These are phyloP conservation scores for Melanotaenia maccullochi DNA, from an alignment of 2,797 vertebrate species.

Conservation along the genomic window DNA sequence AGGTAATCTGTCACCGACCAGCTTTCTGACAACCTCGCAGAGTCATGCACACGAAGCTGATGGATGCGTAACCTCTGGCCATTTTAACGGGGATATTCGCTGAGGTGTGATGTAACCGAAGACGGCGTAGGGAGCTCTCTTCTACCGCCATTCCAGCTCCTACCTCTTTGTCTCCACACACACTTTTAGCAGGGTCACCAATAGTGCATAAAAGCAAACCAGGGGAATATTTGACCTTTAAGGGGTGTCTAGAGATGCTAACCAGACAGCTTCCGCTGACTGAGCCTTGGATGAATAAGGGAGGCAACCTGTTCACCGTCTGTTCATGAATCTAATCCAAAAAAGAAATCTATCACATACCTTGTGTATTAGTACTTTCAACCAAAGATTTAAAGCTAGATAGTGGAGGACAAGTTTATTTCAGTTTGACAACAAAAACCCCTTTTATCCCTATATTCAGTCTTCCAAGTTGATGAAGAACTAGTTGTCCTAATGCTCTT, in stretches of 20 bases:
- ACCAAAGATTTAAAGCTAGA: slow-evolving; percentile 33
- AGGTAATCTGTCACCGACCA: slow-evolving; percentile 64
- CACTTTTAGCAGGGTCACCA: slow-evolving; percentile 31
- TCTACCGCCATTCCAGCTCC: slow-evolving; percentile 16
- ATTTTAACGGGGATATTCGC: slow-evolving; percentile 31
- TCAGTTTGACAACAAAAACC: slow-evolving; percentile 22
- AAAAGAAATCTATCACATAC: slow-evolving; percentile 34
- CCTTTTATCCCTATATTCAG: slow-evolving; percentile 4
- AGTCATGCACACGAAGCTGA: slow-evolving; percentile 48
- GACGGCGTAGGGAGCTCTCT: slow-evolving; percentile 28
- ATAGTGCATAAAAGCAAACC: slow-evolving; percentile 45
- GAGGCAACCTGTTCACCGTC: slow-evolving; percentile 28
- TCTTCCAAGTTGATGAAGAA: slow-evolving; percentile 10
- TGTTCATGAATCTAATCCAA: slow-evolving; percentile 25
- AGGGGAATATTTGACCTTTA: slow-evolving; percentile 53
- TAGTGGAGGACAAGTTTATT: slow-evolving; percentile 25
- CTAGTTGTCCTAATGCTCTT: slow-evolving; percentile 14
- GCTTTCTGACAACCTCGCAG: slow-evolving; percentile 46
- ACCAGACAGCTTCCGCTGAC: slow-evolving; percentile 43
- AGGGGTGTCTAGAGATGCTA: slow-evolving; percentile 56
- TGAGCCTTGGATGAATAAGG: slow-evolving; percentile 10
- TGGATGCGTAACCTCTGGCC: slow-evolving; percentile 41
- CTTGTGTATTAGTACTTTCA: slow-evolving; percentile 31
- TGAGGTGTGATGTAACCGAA: slow-evolving; percentile 51
- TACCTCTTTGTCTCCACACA: slow-evolving; percentile 12